Base-by-base conservation (phyloP, 2,888 invertebrate species). In the Tupiocoris notatus region DNA sequence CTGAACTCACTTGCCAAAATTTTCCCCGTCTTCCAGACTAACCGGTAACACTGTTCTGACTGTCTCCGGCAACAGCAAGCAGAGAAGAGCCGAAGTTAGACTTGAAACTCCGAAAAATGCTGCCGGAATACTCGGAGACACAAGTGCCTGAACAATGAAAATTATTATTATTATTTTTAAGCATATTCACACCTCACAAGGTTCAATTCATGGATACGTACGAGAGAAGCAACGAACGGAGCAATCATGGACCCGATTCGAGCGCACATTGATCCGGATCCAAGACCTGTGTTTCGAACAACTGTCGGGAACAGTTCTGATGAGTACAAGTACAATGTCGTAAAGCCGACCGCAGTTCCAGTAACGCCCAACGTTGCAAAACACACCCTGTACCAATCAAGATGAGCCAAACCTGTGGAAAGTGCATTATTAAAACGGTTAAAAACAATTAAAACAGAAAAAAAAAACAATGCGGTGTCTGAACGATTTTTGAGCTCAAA, bases 231-330 rank as follows among this genome's bases (percentile, higher is more conserved):
- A 0, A 95, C 88, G 81, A 92, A 92, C 0, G 95, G 95, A 0
- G 95, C 93, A 1, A 90, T 81, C 87, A 95, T 93, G 0, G 94
- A 94, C 6, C 96, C 96, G 77, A 95, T 85, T 81, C 95, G 88
- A 0, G 95, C 95, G 77, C 91, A 89, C 86, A 94, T 92, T 0
- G 95, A 95, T 24, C 93, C 90, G 1, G 92, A 86, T 0, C 96
- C 96, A 75, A 96, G 90, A 0, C 94, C 95, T 58, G 92, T 90
- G 82, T 95, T 95, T 25, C 96, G 87, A 0, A 95, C 90, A 1
- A 94, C 91, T 0, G 96, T 96, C 0, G 96, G 96, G 83, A 94
- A 95, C 16, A 95, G 83, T 84, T 96, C 96, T 0, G 94, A 93
- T 0, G 92, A 92, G 83, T 92, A 96, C 17, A 96, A 87, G 83